phyloP scores from a whole-genome alignment of 2,888 invertebrate species.

The Chaetogeoica ovagalla region DNA sequence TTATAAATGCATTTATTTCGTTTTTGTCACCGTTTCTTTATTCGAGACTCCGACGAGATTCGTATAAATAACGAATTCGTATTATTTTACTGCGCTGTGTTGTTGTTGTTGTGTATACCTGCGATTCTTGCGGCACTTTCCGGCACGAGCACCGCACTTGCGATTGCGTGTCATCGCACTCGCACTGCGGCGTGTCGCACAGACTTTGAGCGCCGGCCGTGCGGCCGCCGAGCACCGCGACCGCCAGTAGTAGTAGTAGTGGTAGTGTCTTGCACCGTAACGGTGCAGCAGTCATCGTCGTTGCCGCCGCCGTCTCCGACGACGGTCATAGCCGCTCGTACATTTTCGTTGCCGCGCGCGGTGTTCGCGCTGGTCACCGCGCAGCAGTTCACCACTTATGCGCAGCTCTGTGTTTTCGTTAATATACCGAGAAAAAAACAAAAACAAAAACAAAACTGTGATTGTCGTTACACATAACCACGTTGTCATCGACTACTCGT shows the following conservation, averaged over 20 bases:
- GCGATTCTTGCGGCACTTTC: conserved; percentile 37
- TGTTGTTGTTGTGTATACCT: conserved; percentile 30
- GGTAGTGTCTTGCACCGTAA: conserved; percentile 6
- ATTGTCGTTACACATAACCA: no score
- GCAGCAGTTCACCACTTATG: no score
- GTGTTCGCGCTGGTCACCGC: no score
- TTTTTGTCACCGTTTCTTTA: no score
- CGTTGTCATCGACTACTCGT: no score
- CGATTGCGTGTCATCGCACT: conserved; percentile 43
- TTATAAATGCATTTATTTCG: no score
- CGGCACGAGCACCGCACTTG: conserved; percentile 39
- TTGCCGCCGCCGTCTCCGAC: background rate
- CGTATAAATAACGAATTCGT: no score
- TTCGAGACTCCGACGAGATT: no score
- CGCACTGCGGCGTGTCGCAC: conserved; percentile 46
- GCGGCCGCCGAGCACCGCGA: background rate
- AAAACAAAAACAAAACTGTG: no score
- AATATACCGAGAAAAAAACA: background rate
- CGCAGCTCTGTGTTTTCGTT: no score
- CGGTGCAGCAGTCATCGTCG: conserved; percentile 30
- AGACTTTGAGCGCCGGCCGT: conserved; percentile 23
- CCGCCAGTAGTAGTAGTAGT: background rate
- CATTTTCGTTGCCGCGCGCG: no score
- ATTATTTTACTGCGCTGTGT: no score
- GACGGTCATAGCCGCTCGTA: background rate